Percentiles rank a stretch among this genome's conserved stretches.
Conservation (phyloP, 2,888 invertebrate species). For the Nymphalis polychloros region DNA sequence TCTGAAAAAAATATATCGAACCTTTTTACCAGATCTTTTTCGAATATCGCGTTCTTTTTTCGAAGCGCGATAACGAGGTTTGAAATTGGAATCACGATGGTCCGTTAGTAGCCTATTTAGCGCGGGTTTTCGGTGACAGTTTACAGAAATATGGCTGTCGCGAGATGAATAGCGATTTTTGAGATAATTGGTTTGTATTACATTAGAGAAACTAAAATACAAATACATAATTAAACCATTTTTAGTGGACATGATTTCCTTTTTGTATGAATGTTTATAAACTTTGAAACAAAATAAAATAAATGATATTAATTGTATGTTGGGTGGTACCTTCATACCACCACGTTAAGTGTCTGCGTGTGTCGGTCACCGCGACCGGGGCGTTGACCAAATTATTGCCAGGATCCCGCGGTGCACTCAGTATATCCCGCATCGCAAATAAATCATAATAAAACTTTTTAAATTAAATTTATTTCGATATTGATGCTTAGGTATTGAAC, state of each 20-base stretch:
- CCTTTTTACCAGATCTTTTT: constrained; percentile 40
- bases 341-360: constrained; percentile 2
- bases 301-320: neutral
- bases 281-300: neutral
- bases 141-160: constrained; percentile 48
- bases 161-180: neutral
- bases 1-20: constrained; percentile 46
- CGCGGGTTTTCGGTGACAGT: constrained; percentile 61
- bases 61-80: constrained; percentile 65
- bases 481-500: no score
- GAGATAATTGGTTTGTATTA: neutral
- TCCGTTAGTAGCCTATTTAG: constrained; percentile 66
- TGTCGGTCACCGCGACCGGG: constrained; percentile 45
- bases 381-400: constrained; percentile 77
- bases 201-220: neutral
- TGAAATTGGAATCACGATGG: constrained; percentile 72
- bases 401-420: constrained; percentile 62
- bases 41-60: constrained; percentile 36
- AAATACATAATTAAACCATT: neutral
- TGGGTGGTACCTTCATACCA: neutral
- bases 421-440: constrained; percentile 42
- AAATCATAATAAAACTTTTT: constrained; percentile 62
- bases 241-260: neutral
- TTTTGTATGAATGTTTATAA: neutral
- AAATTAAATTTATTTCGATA: constrained; percentile 48